Evolutionary conservation across 2,797 vertebrate genomes (phyloP), one percentile per base, ranked within the genome.

Genomic region (Smutsia temminckii): DNA sequence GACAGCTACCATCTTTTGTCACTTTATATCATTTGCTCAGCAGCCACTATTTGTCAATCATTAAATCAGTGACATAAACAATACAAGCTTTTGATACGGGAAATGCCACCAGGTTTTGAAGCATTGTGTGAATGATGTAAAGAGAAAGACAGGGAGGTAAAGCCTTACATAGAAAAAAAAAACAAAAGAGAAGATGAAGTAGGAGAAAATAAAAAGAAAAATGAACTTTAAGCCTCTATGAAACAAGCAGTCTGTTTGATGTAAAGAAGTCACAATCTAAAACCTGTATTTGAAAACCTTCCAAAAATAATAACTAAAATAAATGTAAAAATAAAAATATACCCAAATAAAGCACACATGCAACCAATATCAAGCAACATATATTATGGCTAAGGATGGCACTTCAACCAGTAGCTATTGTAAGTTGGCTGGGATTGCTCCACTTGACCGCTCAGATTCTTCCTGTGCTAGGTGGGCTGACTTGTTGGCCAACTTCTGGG

Each of bases 61-160:
- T 78, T 74, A 69, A 49, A 85, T 94, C 79, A 81, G 27, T 64
- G 72, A 64, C 10, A 55, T 40, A 80, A 85, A 87, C n/a, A 96
- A 90, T 14, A 23, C 10, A 69, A 72, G 37, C 53, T 74, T 79
- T 53, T 83, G 23, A 49, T 87, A 79, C 80, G 77, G 75, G 68
- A 81, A 92, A 85, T 64, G 14, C 83, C 72, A 69, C n/a, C 6
- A 61, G 83, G 91, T 78, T 90, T 84, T 86, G 21, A 20, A 78
- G 57, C 5, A 51, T 27, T 87, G 68, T 32, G 71, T 5, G 23
- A 77, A 40, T 88, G 80, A 53, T 66, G 3, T 13, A 77, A 92
- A 72, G 25, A 81, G 23, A 37, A 93, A 75, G 17, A 49, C 3
- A 21, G n/a, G 32, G 14, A 89, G 94, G 81, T 18, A 51, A 32